Conservation (phyloP, 2,888 invertebrate genomes). For the Platycnemis pennipes region DNA sequence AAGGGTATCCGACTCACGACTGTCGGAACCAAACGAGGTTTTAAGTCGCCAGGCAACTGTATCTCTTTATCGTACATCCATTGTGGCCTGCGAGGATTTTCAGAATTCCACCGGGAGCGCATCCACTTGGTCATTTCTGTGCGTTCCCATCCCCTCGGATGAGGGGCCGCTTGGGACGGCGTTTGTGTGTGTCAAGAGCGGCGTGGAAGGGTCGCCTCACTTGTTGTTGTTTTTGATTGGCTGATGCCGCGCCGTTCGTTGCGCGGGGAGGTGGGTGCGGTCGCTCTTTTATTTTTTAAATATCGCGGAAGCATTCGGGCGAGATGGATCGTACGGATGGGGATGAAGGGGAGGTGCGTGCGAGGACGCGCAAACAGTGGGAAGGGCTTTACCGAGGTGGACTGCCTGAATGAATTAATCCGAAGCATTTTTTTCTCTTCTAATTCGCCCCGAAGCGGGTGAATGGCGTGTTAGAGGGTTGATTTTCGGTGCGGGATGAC, state of each 20-base stretch:
- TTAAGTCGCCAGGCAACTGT: too few relatives aligned
- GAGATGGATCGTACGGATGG: neutral
- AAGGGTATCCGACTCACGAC: too few relatives aligned
- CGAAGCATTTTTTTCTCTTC: neutral
- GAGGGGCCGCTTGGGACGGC: neutral
- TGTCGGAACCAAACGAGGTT: too few relatives aligned
- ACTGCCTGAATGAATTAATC: neutral
- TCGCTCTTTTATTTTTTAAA: neutral
- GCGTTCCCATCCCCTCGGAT: neutral
- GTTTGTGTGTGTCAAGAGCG: neutral
- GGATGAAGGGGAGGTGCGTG: neutral
- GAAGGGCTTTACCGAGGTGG: neutral
- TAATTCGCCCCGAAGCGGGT: neutral
- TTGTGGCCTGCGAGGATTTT: neutral
- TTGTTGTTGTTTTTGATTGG: conserved; percentile 1
- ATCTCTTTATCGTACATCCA: too few relatives aligned
- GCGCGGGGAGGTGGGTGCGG: neutral
- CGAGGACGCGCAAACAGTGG: too few relatives aligned
- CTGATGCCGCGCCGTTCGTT: neutral
- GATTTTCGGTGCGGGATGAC: neutral
- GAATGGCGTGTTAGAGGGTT: neutral
- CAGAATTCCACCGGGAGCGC: neutral
- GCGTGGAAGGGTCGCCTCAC: neutral
- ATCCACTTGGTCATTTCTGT: neutral
- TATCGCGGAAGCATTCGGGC: neutral